phyloP scores from a whole-genome alignment of 2,113 vertebrate species.

The Corythornis cristatus region DNA sequence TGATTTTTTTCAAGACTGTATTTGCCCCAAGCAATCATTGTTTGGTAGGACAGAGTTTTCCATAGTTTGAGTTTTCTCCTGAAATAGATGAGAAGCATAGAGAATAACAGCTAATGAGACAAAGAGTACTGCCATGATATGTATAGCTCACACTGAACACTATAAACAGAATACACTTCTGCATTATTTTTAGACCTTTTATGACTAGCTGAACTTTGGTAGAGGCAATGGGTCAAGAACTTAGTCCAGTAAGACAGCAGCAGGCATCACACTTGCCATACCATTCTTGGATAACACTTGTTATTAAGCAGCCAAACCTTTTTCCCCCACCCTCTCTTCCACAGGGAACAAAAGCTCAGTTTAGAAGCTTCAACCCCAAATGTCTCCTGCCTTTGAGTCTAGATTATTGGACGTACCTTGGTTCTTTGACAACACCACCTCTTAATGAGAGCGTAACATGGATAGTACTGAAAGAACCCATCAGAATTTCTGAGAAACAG shows the following conservation, averaged over 20 bases:
- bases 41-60: background rate
- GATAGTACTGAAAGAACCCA: conserved; percentile 91
- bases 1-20: background rate
- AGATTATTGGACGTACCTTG: conserved; percentile 93
- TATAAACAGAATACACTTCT: background rate
- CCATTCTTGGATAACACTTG: background rate
- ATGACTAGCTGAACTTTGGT: background rate
- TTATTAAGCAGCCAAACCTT: background rate
- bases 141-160: background rate
- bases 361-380: conserved; percentile 91
- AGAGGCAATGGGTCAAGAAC: background rate
- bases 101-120: background rate
- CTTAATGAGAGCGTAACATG: conserved; percentile 93
- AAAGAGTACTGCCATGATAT: background rate
- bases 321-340: background rate
- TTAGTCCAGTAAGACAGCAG: background rate
- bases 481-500: conserved; percentile 91
- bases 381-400: conserved; percentile 89
- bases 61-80: background rate
- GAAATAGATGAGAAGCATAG: background rate
- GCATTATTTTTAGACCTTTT: background rate
- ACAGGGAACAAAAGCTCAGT: conserved; percentile 87
- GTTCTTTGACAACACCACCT: conserved; percentile 94
- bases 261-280: background rate
- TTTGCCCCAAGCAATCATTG: background rate